Evolutionary conservation across 2,888 invertebrate genomes (phyloP).

Genomic region (Papilio elwesi): DNA sequence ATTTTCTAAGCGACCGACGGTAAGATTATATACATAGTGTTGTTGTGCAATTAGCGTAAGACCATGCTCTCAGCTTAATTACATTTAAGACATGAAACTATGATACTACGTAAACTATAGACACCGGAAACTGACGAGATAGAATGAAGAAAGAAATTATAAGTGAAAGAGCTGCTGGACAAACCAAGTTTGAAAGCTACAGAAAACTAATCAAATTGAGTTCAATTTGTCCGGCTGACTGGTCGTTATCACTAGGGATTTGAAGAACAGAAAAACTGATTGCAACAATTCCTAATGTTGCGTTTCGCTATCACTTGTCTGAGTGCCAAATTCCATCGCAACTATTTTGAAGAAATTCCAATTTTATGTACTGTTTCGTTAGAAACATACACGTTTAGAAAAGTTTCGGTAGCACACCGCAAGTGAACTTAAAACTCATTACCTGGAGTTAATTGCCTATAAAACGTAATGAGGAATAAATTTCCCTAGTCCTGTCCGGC

Average conservation of each 20-base stretch:
- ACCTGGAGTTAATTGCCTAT: slow-evolving; percentile 36
- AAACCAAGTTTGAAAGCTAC: neutral
- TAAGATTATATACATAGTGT: slow-evolving; percentile 34
- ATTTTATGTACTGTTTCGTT: no score
- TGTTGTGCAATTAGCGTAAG: slow-evolving; percentile 30
- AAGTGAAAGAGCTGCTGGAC: neutral
- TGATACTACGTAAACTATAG: neutral
- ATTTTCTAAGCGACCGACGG: slow-evolving; percentile 43
- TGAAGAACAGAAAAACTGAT: no score
- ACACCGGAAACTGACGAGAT: neutral
- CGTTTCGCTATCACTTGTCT: no score
- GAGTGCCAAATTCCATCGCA: no score
- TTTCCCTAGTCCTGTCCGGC: slow-evolving; percentile 42
- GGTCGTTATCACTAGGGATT: no score
- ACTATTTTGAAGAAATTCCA: no score
- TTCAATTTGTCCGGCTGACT: no score
- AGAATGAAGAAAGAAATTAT: neutral
- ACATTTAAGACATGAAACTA: slow-evolving; percentile 11
- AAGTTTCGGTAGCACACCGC: neutral
- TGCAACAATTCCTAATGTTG: no score
- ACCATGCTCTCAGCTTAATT: slow-evolving; percentile 18
- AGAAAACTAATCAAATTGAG: neutral
- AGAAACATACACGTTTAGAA: no score
- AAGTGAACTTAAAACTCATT: slow-evolving; percentile 25
- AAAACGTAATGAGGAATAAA: slow-evolving; percentile 43